Percentiles rank a stretch among this genome's conserved stretches.
Conservation (phyloP, 2,888 invertebrate genomes). For the Eupithecia tripunctaria region DNA sequence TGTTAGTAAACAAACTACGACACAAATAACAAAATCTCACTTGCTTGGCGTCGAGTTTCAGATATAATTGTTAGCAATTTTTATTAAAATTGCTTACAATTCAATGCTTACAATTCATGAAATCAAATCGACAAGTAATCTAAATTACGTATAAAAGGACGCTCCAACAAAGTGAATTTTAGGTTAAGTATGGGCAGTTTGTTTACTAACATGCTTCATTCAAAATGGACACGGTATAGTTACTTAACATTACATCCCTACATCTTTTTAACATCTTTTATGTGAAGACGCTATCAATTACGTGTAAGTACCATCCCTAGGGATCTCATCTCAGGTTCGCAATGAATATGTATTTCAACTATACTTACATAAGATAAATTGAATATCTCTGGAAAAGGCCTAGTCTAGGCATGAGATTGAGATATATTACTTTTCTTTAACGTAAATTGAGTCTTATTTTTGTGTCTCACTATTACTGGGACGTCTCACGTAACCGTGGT, state of each 20-base stretch:
- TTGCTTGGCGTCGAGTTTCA: too few species aligned
- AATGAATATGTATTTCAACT: constrained; percentile 1
- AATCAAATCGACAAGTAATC: too few species aligned
- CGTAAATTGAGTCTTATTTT: background rate
- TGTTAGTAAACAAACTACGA: too few species aligned
- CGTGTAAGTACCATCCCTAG: background rate
- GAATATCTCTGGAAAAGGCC: background rate
- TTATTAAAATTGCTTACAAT: too few species aligned
- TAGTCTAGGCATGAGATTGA: background rate
- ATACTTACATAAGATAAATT: background rate
- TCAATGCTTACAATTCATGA: too few species aligned
- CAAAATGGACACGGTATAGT: too few species aligned
- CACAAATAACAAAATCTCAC: too few species aligned
- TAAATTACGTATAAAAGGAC: too few species aligned
- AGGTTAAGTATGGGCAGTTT: too few species aligned
- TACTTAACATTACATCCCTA: background rate
- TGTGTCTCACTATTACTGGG: background rate
- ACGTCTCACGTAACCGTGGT: background rate
- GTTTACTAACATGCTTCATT: too few species aligned
- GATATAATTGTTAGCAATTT: too few species aligned
- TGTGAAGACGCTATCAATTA: background rate
- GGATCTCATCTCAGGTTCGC: background rate
- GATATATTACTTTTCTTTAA: background rate
- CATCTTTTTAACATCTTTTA: background rate
- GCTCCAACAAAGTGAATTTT: too few species aligned